Conservation (phyloP, 2,888 invertebrate species). For the Deroplatys truncata region DNA sequence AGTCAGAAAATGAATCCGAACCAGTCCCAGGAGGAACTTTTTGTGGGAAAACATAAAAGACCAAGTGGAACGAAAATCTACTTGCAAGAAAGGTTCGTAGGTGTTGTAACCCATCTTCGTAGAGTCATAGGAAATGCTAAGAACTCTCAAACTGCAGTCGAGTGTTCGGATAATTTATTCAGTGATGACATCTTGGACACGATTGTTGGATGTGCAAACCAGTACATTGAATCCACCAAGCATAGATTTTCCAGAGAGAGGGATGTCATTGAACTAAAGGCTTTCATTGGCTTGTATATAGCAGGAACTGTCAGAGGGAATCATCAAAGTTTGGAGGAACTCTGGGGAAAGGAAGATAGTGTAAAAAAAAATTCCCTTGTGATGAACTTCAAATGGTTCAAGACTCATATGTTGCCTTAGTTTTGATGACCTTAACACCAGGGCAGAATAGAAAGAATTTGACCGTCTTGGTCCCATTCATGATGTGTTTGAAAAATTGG, state of each 20-base stretch:
- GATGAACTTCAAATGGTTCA: too few species aligned
- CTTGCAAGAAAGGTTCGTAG: conserved; percentile 33
- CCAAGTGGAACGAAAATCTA: neutral
- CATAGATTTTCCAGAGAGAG: conserved; percentile 31
- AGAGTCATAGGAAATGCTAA: conserved; percentile 32
- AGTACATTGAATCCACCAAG: conserved; percentile 32
- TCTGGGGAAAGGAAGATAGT: too few species aligned
- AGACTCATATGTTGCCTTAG: too few species aligned
- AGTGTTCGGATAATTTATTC: conserved; percentile 34
- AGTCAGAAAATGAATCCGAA: too few species aligned
- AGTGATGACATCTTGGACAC: conserved; percentile 32
- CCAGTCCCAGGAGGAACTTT: neutral
- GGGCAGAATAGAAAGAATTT: too few species aligned
- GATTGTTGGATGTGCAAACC: conserved; percentile 33
- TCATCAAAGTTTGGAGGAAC: too few species aligned
- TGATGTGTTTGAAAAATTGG: too few species aligned
- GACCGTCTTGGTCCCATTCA: too few species aligned
- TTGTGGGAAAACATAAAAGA: neutral
- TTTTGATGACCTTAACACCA: too few species aligned
- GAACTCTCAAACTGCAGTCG: conserved; percentile 28
- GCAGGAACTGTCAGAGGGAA: too few species aligned
- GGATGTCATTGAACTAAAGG: conserved; percentile 23
- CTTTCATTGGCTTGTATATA: too few species aligned
- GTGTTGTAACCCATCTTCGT: conserved; percentile 31
- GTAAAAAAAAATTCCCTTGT: too few species aligned